phyloP scores from a whole-genome alignment of 2,113 vertebrate genomes.

The Anhinga rufa region DNA sequence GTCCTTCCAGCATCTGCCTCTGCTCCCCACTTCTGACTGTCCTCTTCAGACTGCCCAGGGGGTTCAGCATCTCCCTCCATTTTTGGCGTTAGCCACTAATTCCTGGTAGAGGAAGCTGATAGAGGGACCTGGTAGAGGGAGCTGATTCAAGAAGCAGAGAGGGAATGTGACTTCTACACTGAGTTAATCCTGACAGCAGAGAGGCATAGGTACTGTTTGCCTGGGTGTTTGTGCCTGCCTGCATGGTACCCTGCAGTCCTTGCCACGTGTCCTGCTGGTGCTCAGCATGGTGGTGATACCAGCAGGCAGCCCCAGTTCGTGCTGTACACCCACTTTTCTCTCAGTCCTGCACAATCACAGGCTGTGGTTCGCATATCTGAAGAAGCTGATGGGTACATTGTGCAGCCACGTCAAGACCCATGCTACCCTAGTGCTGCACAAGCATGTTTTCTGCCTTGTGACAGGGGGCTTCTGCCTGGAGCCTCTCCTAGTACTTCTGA shows the following conservation, averaged over 20 bases:
- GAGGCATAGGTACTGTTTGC: neutral
- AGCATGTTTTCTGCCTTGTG: neutral
- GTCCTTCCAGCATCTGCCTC: neutral
- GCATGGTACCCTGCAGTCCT: neutral
- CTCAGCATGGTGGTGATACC: neutral
- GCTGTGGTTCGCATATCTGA: accelerated
- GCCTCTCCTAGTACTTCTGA: neutral
- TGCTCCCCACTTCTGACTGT: neutral
- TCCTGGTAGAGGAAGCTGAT: neutral
- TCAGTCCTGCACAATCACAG: neutral
- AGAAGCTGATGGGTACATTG: neutral
- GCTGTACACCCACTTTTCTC: neutral
- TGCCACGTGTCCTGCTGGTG: neutral
- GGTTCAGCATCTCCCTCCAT: neutral
- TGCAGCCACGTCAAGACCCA: accelerated
- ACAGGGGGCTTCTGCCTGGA: neutral
- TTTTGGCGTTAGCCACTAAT: neutral
- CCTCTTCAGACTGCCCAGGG: neutral
- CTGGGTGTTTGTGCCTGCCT: neutral
- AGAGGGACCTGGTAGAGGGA: neutral
- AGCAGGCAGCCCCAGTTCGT: neutral
- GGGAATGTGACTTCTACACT: neutral
- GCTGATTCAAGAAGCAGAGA: neutral
- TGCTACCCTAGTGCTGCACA: neutral
- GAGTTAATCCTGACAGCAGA: neutral